Evolutionary conservation across 2,888 invertebrate species (phyloP).

Genomic region (Psylliodes chrysocephalus): DNA sequence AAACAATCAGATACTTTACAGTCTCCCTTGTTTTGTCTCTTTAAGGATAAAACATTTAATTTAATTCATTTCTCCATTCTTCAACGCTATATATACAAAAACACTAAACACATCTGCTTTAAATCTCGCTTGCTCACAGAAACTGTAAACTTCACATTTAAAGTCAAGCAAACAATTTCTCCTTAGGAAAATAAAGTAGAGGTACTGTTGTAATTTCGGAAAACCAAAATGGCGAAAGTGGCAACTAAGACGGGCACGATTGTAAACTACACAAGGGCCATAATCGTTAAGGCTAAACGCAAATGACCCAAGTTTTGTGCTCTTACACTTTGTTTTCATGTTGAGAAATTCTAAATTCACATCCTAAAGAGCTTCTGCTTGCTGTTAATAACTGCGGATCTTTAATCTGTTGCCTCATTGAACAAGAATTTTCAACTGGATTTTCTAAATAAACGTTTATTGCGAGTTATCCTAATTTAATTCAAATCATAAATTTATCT

Average conservation of each 20-base stretch:
- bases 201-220: constrained; percentile 13
- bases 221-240: constrained; percentile 21
- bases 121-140: background rate
- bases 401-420: constrained; percentile 3
- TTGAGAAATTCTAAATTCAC: constrained; percentile 23
- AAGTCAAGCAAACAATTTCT: constrained; percentile 9
- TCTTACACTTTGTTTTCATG: constrained; percentile 26
- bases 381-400: background rate
- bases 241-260: constrained; percentile 18
- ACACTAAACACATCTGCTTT: background rate
- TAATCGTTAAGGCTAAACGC: constrained; percentile 48
- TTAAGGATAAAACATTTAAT: too few relatives aligned
- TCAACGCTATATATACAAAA: too few relatives aligned
- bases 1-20: too few relatives aligned
- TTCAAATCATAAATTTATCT: too few relatives aligned
- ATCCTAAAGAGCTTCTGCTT: constrained; percentile 7
- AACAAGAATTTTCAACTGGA: background rate
- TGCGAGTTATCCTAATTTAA: background rate
- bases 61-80: too few relatives aligned
- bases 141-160: constrained; percentile 1
- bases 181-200: constrained; percentile 7
- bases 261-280: constrained; percentile 31
- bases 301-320: constrained; percentile 47
- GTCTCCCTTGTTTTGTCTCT: too few relatives aligned
- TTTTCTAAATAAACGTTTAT: too few relatives aligned